Evolutionary conservation across 2,888 invertebrate genomes (phyloP), one percentile per base, ranked within the genome.

Genomic region (Maniola hyperantus): DNA sequence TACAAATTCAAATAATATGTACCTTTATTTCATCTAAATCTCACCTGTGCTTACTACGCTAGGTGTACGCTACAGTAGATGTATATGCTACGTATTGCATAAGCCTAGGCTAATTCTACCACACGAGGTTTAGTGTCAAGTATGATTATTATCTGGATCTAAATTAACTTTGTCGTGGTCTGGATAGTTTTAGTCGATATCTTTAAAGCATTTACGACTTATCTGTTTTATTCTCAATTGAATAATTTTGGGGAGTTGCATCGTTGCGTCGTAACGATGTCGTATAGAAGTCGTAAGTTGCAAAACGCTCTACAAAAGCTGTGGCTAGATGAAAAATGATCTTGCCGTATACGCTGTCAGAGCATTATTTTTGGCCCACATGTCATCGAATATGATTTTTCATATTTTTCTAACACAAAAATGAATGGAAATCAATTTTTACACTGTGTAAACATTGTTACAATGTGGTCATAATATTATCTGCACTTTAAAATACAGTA

Each of bases 271-370:
- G 57, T 57, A 20, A 13, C 7, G 58, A 13, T 44, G 26, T 50
- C 60, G 60, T 18, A 18, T 36, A 33, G 36, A 33, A 48, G n/a
- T 50, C 60, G 58, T 48, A 11, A 13, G 2, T n/a, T 46, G 1
- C 10, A 10, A 33, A 44, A 13, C 34, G 48, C 36, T 57, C 67
- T 60, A 68, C 65, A 70, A 72, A 66, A 64, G 71, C 66, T 70
- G 64, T 54, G 62, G 66, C 71, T 71, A 72, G 66, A 74, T 74
- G 76, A 76, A 68, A 73, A 74, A 76, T 75, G 71, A 65, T 64
- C 57, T 67, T 55, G 57, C 65, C 69, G 68, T 66, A 71, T 68
- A 65, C 66, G 65, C 67, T 73, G 75, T 72, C 72, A 67, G 58
- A 67, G 68, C 66, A 66, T 61, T 74, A 74, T 72, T 74, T 75